Percentiles rank a stretch among this genome's conserved stretches.
These are phyloP conservation scores for Allacma fusca DNA, from an alignment of 2,888 invertebrate genomes.

Conservation along the genomic window DNA sequence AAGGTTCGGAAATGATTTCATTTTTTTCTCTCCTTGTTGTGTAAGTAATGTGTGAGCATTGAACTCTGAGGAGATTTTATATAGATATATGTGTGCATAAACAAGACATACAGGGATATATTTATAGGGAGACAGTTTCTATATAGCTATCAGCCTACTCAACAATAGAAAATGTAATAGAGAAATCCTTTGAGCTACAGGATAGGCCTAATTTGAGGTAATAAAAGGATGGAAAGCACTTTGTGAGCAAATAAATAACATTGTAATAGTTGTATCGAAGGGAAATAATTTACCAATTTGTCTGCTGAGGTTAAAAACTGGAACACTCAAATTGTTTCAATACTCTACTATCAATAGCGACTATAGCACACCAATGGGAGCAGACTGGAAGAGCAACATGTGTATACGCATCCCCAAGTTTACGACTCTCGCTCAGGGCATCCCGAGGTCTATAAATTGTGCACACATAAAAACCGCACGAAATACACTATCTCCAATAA, in stretches of 20 bases:
- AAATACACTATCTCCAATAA: constrained; percentile 18
- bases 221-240: not conserved
- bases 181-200: no score
- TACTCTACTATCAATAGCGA: not conserved
- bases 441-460: constrained; percentile 37
- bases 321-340: constrained; percentile 2
- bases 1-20: not conserved
- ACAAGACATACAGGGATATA: no score
- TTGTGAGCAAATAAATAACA: not conserved
- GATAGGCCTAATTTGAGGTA: no score
- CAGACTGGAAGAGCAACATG: not conserved
- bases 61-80: no score
- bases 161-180: no score
- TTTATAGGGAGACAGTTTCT: no score
- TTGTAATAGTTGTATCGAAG: not conserved
- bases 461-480: constrained; percentile 26
- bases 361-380: not conserved
- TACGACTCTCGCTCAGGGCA: constrained; percentile 36
- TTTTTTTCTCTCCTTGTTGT: no score
- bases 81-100: no score
- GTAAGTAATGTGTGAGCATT: no score
- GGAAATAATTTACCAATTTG: not conserved
- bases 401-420: constrained; percentile 6
- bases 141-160: no score
- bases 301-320: constrained; percentile 12